These are phyloP conservation scores for Ictalurus furcatus DNA, from an alignment of 2,113 vertebrate genomes.

Conservation along the genomic window DNA sequence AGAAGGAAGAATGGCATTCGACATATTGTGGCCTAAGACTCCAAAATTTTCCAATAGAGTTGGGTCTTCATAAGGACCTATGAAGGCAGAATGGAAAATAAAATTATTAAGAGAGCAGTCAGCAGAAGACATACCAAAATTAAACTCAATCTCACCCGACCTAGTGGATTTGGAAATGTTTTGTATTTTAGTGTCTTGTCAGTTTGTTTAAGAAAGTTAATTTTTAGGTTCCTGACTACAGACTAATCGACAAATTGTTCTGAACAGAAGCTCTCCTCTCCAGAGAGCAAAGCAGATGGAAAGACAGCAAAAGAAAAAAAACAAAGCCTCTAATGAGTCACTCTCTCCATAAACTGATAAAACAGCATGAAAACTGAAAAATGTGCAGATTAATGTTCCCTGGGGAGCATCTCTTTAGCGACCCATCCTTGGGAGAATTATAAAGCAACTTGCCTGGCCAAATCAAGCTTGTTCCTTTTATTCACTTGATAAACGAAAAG, in stretches of 20 bases:
- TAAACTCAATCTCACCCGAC: too few species aligned
- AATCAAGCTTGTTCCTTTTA: not conserved
- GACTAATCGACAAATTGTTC: conserved; percentile 16
- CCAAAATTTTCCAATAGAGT: not conserved
- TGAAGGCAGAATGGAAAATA: conserved; percentile 29
- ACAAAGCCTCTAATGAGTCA: conserved; percentile 10
- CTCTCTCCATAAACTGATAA: conserved; percentile 12
- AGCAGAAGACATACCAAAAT: not conserved
- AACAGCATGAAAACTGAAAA: conserved; percentile 8
- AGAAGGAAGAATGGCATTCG: conserved; percentile 21
- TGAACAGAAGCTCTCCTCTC: conserved; percentile 11
- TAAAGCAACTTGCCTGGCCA: not conserved
- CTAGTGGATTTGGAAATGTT: not conserved
- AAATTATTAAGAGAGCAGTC: not conserved
- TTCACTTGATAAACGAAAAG: not conserved
- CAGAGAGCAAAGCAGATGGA: conserved; percentile 21
- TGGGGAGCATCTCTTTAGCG: not conserved
- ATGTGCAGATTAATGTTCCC: not conserved
- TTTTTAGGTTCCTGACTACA: conserved; percentile 23
- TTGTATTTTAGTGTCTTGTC: not conserved
- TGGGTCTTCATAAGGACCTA: conserved; percentile 21
- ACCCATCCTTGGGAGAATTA: not conserved
- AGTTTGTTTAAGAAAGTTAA: not conserved
- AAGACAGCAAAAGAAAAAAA: not conserved
- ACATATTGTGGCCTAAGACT: conserved; percentile 8